phyloP scores from a whole-genome alignment of 1,140 invertebrate genomes.

The Lamellibrachia luymesi region DNA sequence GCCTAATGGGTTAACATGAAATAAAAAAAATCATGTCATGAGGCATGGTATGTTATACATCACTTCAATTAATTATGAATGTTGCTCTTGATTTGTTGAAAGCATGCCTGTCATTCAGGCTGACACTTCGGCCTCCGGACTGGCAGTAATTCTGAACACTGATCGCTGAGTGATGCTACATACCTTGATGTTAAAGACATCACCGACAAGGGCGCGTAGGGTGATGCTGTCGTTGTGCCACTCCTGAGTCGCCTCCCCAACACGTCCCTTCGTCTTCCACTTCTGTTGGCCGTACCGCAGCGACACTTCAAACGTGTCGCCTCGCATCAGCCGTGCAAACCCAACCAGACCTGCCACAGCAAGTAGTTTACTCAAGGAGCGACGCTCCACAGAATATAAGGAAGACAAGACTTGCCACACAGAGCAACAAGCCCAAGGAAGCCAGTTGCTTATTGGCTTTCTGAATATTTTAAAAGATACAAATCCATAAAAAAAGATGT shows the following conservation, averaged over 20 bases:
- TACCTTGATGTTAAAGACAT: conserved; percentile 65
- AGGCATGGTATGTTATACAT: too few relatives aligned
- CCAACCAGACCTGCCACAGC: conserved; percentile 54
- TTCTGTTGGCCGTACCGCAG: conserved; percentile 66
- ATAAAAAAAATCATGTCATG: too few relatives aligned
- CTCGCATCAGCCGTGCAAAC: conserved; percentile 65
- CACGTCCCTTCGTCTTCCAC: conserved; percentile 64
- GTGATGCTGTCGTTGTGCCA: conserved; percentile 61
- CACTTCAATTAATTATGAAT: too few relatives aligned
- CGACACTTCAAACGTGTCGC: conserved; percentile 67
- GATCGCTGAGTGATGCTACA: neutral
- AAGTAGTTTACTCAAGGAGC: neutral
- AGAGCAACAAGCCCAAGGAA: too few relatives aligned
- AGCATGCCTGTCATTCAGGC: too few relatives aligned
- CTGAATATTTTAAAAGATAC: too few relatives aligned
- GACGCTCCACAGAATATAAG: neutral
- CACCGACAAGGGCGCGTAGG: conserved; percentile 62
- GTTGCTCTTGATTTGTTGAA: too few relatives aligned
- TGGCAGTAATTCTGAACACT: too few relatives aligned
- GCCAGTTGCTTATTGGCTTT: too few relatives aligned
- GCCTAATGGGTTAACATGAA: too few relatives aligned
- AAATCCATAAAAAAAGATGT: too few relatives aligned
- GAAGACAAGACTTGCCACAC: neutral
- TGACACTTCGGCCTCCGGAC: too few relatives aligned
- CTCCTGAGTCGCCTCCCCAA: conserved; percentile 61